Base-by-base conservation (phyloP, 37 sponge, comb jelly and placozoan genomes). In the Hormiphora californensis region DNA sequence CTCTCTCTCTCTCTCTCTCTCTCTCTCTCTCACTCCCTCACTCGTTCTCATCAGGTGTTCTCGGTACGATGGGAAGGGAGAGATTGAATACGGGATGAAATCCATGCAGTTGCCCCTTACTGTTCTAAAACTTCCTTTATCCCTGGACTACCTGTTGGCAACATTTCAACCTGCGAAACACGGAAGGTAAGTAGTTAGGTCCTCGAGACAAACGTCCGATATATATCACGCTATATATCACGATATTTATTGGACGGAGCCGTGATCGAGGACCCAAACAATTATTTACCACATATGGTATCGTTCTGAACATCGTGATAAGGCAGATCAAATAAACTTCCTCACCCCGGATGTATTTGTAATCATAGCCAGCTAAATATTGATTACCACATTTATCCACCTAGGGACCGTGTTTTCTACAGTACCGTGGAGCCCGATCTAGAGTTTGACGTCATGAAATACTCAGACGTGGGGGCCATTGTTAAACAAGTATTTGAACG, bases 21-120 rank as follows among this genome's bases (percentile, higher is more conserved):
- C n/a, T n/a, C n/a, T n/a, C n/a, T n/a, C n/a, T n/a, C n/a, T n/a
- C n/a, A n/a, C n/a, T n/a, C n/a, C n/a, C n/a, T n/a, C n/a, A n/a
- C n/a, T n/a, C n/a, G n/a, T n/a, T n/a, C n/a, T n/a, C n/a, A n/a
- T 4, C 81, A 73, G 81, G 46, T 73, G 81, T 73, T 33, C 81
- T 22, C 9, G 81, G 25, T 73, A 73, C 25, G 81, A 73, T 30
- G 81, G 81, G 9, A 73, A 73, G 25, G 81, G 81, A 19, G 81
- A 73, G 44, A 33, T 73, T 8, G 81, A 73, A 28, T 73, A 73
- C 46, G 46, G 43, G 36, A 73, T 73, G 81, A 73, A 73, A 28
- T 43, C 46, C 0, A 73, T 73, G 81, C 25, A 46, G 23, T 28
- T 73, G 25, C 81, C 81, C 23, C 81, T 73, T 5, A 73, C 81